Evolutionary conservation across 1,140 invertebrate species (phyloP).

Genomic region (Helicoverpa armigera): DNA sequence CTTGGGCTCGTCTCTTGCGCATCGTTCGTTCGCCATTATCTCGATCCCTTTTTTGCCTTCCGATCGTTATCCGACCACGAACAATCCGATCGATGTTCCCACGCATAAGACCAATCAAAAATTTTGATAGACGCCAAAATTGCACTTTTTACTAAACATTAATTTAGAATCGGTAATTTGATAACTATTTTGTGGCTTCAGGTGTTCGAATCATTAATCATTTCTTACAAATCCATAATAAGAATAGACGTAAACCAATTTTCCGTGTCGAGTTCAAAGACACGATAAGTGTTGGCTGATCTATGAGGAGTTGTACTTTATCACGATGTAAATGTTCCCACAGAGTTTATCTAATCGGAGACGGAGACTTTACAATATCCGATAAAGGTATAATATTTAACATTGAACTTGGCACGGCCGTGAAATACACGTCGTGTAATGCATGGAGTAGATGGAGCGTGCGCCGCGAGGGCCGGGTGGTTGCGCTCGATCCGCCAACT

Average conservation of each 20-base stretch:
- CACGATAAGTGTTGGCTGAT: conserved; percentile 19
- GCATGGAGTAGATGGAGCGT: conserved; percentile 38
- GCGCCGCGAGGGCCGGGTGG: conserved; percentile 48
- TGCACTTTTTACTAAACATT: conserved; percentile 73
- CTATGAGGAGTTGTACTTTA: conserved; percentile 17
- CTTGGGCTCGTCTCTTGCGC: conserved; percentile 70
- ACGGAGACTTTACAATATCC: conserved; percentile 45
- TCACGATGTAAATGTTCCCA: conserved; percentile 41
- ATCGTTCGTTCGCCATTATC: conserved; percentile 74
- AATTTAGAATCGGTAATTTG: conserved; percentile 57
- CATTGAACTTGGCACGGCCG: conserved; percentile 49
- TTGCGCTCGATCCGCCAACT: conserved; percentile 58
- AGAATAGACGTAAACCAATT: conserved; percentile 52
- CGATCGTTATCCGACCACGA: conserved; percentile 81
- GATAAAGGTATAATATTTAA: conserved; percentile 51
- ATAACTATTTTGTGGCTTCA: conserved; percentile 53
- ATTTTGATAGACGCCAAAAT: conserved; percentile 75
- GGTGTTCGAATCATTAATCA: conserved; percentile 39
- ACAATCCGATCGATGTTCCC: conserved; percentile 78
- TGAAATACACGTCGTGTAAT: conserved; percentile 52
- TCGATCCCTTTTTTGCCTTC: conserved; percentile 82
- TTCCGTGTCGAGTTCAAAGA: conserved; percentile 49
- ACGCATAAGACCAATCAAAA: conserved; percentile 73
- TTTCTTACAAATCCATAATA: conserved; percentile 21
- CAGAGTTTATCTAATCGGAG: conserved; percentile 42